A percentile compares a stretch with the other conserved stretches of the same genome.
These are phyloP conservation scores for Nansenia antarctica DNA, from an alignment of 2,113 vertebrate species.

Conservation along the genomic window DNA sequence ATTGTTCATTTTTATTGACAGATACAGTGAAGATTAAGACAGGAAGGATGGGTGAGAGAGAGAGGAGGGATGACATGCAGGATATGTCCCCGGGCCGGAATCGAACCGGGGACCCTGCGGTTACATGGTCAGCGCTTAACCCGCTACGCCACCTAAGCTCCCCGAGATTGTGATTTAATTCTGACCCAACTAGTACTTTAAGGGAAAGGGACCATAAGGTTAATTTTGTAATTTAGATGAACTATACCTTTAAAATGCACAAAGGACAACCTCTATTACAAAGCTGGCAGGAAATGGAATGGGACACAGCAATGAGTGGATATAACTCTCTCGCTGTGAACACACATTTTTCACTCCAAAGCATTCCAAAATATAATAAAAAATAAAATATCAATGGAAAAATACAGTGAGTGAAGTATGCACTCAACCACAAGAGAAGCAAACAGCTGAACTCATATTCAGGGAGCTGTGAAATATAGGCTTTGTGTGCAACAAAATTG, in stretches of 20 bases:
- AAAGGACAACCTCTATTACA: background rate
- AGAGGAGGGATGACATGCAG: no score
- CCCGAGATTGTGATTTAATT: background rate
- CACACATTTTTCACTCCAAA: constrained; percentile 47
- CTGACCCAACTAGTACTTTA: no score
- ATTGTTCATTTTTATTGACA: no score
- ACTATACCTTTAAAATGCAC: background rate
- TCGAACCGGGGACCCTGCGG: no score
- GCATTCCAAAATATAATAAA: constrained; percentile 53
- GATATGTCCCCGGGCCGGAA: no score
- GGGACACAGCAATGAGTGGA: constrained; percentile 34
- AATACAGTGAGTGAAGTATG: constrained; percentile 35
- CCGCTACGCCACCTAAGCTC: no score
- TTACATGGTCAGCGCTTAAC: no score
- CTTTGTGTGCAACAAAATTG: constrained; percentile 63
- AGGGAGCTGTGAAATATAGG: constrained; percentile 59
- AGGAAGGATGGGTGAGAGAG: no score
- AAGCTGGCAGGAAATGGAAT: constrained; percentile 15
- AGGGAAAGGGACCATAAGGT: no score
- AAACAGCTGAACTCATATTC: constrained; percentile 59
- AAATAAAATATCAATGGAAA: constrained; percentile 60
- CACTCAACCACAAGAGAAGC: constrained; percentile 60
- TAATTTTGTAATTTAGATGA: background rate
- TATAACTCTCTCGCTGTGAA: constrained; percentile 38
- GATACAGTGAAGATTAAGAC: no score